Base-by-base conservation (phyloP, 2,888 invertebrate genomes). In the Mayetiola destructor region DNA sequence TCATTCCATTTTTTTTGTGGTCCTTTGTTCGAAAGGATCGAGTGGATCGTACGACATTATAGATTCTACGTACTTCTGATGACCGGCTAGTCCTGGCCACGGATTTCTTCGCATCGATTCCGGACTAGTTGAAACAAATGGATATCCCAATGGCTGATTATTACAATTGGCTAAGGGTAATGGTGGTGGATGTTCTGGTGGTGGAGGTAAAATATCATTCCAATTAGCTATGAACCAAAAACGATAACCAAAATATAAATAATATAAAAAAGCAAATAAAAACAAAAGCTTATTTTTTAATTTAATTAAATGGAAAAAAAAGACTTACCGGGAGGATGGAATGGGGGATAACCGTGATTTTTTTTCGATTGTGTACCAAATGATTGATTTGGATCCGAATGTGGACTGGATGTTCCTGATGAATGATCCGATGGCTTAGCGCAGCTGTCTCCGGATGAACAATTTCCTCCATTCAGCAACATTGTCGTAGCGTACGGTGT, bases 401-500 rank as follows among this genome's bases (percentile, higher is more conserved):
- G 70, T 9, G 72, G 71, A 4, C 72, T 72, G 57, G 71, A 70
- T 16, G 72, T 73, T 36, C 73, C 73, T n/a, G 73, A 72, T 18
- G 71, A 70, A 59, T 62, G 63, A 8, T 61, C 61, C 9, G 72
- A 70, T 48, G 70, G 68, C 61, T 73, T 73, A 60, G 70, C 67
- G 64, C 71, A 69, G 23, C 69, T 71, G 56, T 71, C 73, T 14
- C 67, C 69, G 6, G 74, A 73, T 5, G 71, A 68, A 3, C 70
- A 68, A 48, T 69, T 68, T 36, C 72, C 72, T 61, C 84, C 76
- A 32, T 18, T 30, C 21, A 56, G 23, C 37, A 85, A 73, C 71
- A 84, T 84, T 12, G 85, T 85, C 0, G 85, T 85, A 16, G 85
- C 85, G 69, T 85, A 85, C 0, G 85, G 85, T 2, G 80, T 80